Evolutionary conservation across 2,797 vertebrate genomes (phyloP), one percentile per base, ranked within the genome.

Genomic region (Acipenser oxyrinchus): DNA sequence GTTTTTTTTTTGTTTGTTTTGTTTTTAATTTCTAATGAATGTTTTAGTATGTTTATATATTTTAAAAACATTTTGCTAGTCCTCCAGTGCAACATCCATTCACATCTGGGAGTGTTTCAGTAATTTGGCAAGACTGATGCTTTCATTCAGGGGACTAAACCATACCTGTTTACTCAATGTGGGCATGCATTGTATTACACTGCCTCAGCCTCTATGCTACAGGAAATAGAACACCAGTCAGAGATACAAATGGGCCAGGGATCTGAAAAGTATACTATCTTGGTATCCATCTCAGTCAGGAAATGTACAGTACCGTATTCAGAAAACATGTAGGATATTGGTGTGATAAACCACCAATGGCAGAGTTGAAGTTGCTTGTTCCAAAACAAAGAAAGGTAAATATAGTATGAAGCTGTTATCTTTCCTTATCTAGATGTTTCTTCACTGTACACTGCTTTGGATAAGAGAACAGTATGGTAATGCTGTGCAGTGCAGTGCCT

Each of bases 71-170:
- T 37, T 37, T 37, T 4, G 37, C 37, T 18, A 18, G 18, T 18
- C 18, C 18, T 18, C 18, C 37, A 37, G 37, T 37, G 37, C 37
- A 37, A 37, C 37, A 37, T 37, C 37, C 37, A 37, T 37, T 37
- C 37, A 37, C 37, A 37, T 37, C 37, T 37, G 37, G 37, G 37
- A 37, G 37, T 37, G 37, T 37, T 37, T 37, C 37, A 37, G 37
- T 37, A 37, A 18, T 18, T 18, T 18, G 18, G 18, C 18, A 18
- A 37, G 37, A 51, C n/a, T 10, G 18, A 11, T 13, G 12, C 8
- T 18, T 49, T 70, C 50, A 15, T 63, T 51, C 52, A 60, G 65
- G 69, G 53, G 11, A 37, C 51, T 52, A 52, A 57, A 48, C 50
- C 49, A 23, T 12, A 10, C 37, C n/a, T 51, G 55, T 66, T 66